phyloP scores from a whole-genome alignment of 2,797 vertebrate genomes.

The Otolemur crassicaudatus region DNA sequence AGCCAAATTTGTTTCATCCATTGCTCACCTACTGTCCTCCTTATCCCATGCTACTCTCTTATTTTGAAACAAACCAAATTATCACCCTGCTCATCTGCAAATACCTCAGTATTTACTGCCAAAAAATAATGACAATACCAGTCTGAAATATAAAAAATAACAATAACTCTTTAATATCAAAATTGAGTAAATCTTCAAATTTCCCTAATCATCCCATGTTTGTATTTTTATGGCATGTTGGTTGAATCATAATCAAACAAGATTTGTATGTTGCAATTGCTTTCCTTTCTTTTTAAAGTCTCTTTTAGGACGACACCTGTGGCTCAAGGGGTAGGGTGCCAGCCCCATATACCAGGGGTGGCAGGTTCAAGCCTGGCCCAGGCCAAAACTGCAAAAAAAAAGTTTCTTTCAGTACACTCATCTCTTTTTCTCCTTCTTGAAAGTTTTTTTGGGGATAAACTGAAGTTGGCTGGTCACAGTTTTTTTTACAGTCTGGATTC shows the following conservation, averaged over 20 bases:
- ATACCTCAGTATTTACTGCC: not conserved
- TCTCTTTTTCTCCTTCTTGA: not conserved
- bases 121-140: not conserved
- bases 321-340: no score
- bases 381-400: no score
- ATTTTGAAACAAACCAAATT: constrained; percentile 3
- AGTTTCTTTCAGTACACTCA: not conserved
- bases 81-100: not conserved
- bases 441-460: constrained; percentile 15
- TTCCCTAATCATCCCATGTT: not conserved
- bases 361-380: no score
- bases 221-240: not conserved
- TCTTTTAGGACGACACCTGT: not conserved
- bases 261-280: not conserved
- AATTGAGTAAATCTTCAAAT: not conserved
- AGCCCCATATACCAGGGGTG: no score
- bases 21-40: not conserved
- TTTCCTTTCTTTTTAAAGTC: constrained; percentile 2
- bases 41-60: not conserved
- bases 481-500: constrained; percentile 23
- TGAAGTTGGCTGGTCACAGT: not conserved
- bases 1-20: not conserved
- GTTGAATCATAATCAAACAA: constrained; percentile 29
- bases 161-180: constrained; percentile 37
- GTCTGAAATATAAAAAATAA: constrained; percentile 9